phyloP scores from a whole-genome alignment of 1,140 invertebrate genomes.

The Cryptotermes secundus region DNA sequence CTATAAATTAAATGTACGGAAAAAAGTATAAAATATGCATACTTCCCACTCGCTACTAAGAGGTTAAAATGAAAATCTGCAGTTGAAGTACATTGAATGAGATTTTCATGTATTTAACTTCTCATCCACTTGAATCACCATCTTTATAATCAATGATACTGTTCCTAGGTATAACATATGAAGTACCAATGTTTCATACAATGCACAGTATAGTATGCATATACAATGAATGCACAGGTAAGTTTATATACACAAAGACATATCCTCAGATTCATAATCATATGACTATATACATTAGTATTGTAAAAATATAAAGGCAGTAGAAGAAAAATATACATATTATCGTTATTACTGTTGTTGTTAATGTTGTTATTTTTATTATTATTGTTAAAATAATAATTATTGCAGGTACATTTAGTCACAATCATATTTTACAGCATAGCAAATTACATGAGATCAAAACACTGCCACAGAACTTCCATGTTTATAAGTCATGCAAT shows the following conservation, averaged over 20 bases:
- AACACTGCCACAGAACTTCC: background rate
- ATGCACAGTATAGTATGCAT: background rate
- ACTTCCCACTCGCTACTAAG: too few species aligned
- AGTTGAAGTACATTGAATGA: too few species aligned
- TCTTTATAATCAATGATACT: background rate
- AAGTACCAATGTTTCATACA: background rate
- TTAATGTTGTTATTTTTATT: background rate
- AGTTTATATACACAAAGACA: background rate
- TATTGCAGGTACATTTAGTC: background rate
- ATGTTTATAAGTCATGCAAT: background rate
- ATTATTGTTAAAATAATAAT: background rate
- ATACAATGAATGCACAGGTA: background rate
- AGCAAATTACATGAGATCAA: background rate
- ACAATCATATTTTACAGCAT: background rate
- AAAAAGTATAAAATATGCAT: too few species aligned
- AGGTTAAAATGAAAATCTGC: too few species aligned
- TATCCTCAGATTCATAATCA: background rate
- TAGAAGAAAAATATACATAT: conserved; percentile 9
- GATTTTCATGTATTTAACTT: too few species aligned
- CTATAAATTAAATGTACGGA: too few species aligned
- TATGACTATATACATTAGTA: background rate
- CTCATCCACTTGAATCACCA: background rate
- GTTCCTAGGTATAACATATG: background rate
- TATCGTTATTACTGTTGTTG: too few species aligned
- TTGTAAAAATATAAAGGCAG: background rate